Base-by-base conservation (phyloP, 2,113 vertebrate species). In the Silurus asotus region DNA sequence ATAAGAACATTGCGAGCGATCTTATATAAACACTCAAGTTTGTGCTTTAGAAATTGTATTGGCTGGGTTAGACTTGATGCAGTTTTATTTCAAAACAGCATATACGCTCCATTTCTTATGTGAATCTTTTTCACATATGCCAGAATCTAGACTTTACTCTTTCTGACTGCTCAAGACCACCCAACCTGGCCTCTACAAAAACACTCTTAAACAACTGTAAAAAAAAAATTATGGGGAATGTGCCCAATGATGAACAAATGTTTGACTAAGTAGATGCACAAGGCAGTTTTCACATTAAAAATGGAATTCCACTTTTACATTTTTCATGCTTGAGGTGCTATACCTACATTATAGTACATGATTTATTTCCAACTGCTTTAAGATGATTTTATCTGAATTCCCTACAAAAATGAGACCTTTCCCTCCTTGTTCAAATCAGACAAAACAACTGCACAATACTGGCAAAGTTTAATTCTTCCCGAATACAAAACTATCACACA, bases 91-190 rank as follows among this genome's bases (percentile, higher is more conserved):
- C 7, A 14, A 25, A 77, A 14, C 3, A 75, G 72, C 20, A 23
- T 23, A 15, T 25, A 76, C 25, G 23, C n/a, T 51, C 65, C 23
- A 15, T 49, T 76, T 76, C 2, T 37, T 37, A 37, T 37, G 37
- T 37, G 37, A 37, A 37, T 1, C 61, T 48, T 25, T 76, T 23
- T 8, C 19, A 48, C 79, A 55, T 28, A 84, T 81, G 59, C 88
- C 94, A 99, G 98, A 98, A 98, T 90, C 95, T 99, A 92, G 96
- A 99, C 91, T 99, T 97, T 90, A 94, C 95, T 0, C 89, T 97
- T 90, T 96, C 93, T 0, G 97, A 98, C 86, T 90, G 93, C 92
- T 96, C 94, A 88, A 91, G 94, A 92, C 94, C 95, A 55, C 95
- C 96, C 64, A 95, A 96, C 91, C 93, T 93, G 94, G 94, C 95